A percentile compares a stretch with the other conserved stretches of the same genome.
These are phyloP conservation scores for Leptinotarsa rubiginosa DNA, from an alignment of 2,888 invertebrate species.

Conservation along the genomic window DNA sequence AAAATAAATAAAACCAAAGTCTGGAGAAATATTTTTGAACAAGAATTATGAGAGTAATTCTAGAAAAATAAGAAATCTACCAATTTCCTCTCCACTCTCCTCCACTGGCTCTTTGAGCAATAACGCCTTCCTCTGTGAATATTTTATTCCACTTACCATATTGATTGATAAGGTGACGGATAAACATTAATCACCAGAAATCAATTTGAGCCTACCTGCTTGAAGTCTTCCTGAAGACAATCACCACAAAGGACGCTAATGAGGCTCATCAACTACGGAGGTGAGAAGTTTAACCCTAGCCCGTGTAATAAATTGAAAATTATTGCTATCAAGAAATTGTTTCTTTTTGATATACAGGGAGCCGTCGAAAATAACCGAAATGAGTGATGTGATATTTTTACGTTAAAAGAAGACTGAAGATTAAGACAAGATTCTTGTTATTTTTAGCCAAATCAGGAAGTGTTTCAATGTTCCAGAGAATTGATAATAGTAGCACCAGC, in stretches of 20 bases:
- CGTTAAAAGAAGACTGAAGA: no score
- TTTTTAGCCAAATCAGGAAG: no score
- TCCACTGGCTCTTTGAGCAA: conserved; percentile 24
- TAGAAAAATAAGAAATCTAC: no score
- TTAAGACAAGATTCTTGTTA: no score
- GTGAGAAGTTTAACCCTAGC: conserved; percentile 54
- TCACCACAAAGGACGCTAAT: conserved; percentile 55
- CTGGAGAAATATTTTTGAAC: no score
- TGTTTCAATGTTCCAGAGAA: no score
- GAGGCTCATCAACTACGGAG: conserved; percentile 58
- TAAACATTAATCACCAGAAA: conserved; percentile 63
- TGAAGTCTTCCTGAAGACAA: conserved; percentile 37
- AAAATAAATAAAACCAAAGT: no score
- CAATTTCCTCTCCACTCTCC: not conserved
- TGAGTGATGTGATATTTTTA: no score
- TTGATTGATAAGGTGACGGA: conserved; percentile 62
- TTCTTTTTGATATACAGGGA: conserved; percentile 9
- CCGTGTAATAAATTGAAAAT: conserved; percentile 32
- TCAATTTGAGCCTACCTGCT: conserved; percentile 59
- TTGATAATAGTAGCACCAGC: no score
- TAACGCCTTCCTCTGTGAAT: conserved; percentile 52
- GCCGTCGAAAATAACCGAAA: not conserved
- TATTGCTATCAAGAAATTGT: conserved; percentile 27
- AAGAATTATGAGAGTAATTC: no score
- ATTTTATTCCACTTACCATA: conserved; percentile 58